Base-by-base conservation (phyloP, 2,888 invertebrate genomes). In the Pyralis farinalis region DNA sequence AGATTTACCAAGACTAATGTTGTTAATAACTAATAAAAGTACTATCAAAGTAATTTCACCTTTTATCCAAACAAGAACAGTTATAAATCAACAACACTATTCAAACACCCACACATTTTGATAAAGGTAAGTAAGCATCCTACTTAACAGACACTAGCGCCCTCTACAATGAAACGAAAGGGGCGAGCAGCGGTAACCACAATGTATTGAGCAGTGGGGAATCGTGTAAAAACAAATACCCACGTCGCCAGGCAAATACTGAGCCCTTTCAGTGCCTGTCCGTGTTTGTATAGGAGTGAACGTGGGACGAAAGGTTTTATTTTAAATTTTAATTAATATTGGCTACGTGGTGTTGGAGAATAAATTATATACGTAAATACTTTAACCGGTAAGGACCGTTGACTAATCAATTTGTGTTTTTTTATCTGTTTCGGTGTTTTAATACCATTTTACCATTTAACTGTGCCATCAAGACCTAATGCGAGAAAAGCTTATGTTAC, bases 161-260 rank as follows among this genome's bases (percentile, higher is more conserved):
- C 60, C 56, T 58, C 63, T 55, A 43, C 54, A 67, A 67, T 61
- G 65, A 63, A 67, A 70, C 63, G 54, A 53, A 58, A 61, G 62
- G 50, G 55, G 49, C 53, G 37, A 46, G 56, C 44, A 53, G 4
- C 4, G 16, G 16, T 55, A 63, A 60, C 63, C 58, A 47, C 61
- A 58, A 55, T 46, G 42, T 49, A 49, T 53, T 43, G 44, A 61
- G 53, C 53, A 51, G 49, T 48, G 49, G 67, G 60, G 65, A 71
- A 61, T 65, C 64, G 70, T 66, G 61, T 63, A 62, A 68, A 63
- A 77, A 69, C 72, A 80, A 80, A 80, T 67, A 74, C 58, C n/a
- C n/a, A 51, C 46, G 45, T 40, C 50, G 52, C 58, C 56, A 61
- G 47, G 63, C 58, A 77, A 75, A 76, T 64, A 76, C 52, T 48